Conservation (phyloP, 2,888 invertebrate genomes). For the Sminthurinus aureus region DNA sequence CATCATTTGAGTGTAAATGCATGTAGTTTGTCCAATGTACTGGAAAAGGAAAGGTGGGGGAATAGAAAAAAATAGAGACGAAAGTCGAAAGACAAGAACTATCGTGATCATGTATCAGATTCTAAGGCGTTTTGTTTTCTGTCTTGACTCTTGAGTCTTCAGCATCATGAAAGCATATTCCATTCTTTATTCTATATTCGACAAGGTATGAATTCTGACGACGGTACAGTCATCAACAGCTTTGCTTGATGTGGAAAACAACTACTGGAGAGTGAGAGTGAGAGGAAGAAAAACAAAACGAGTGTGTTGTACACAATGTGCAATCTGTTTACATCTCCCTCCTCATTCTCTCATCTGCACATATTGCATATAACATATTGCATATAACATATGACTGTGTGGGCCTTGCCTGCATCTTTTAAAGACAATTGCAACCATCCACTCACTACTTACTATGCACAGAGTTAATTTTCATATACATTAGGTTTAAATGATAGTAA, state of each 20-base stretch:
- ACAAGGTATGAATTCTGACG: background rate
- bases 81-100: background rate
- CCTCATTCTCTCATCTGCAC: too few species aligned
- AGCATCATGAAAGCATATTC: too few species aligned
- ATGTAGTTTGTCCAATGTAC: background rate
- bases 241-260: too few species aligned
- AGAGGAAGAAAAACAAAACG: too few species aligned
- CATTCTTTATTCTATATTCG: background rate
- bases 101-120: background rate
- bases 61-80: background rate
- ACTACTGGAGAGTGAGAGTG: too few species aligned
- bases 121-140: background rate
- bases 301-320: too few species aligned
- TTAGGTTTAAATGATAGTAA: background rate
- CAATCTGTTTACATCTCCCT: too few species aligned
- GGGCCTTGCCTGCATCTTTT: background rate
- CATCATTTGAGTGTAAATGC: too few species aligned
- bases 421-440: background rate
- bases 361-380: too few species aligned
- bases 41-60: background rate
- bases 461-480: background rate
- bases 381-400: background rate
- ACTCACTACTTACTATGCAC: background rate
- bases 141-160: too few species aligned
- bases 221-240: too few species aligned